These are phyloP conservation scores for Erythrocebus patas DNA, from an alignment of 2,113 vertebrate genomes.

Conservation along the genomic window DNA sequence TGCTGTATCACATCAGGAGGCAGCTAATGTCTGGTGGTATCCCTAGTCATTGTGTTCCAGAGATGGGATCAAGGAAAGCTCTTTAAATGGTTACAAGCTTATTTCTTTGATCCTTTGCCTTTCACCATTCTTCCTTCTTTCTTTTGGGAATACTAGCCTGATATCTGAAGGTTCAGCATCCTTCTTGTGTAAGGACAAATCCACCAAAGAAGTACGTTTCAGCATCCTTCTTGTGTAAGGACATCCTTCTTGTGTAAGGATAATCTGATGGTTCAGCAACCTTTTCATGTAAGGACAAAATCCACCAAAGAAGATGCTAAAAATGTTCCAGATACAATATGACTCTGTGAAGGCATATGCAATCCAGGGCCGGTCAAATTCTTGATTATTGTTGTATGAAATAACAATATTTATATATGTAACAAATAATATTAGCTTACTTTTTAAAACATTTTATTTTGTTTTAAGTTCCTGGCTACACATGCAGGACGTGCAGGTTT, in stretches of 20 bases:
- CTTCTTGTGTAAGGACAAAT: background rate
- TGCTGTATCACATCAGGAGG: background rate
- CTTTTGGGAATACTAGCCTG: background rate
- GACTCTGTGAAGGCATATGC: background rate
- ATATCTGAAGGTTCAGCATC: background rate
- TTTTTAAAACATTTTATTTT: no score
- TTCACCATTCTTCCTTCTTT: background rate
- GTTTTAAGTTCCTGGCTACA: no score
- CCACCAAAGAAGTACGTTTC: background rate
- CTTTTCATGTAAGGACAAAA: background rate
- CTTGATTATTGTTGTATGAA: background rate
- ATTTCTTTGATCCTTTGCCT: background rate
- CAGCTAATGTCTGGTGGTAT: background rate
- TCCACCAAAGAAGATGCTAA: background rate
- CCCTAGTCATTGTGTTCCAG: background rate
- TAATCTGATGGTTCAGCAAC: background rate
- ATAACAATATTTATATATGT: background rate
- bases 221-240: no score
- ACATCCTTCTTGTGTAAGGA: no score
- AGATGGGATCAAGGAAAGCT: background rate
- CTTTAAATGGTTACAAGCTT: background rate
- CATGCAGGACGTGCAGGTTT: no score
- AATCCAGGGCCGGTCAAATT: background rate
- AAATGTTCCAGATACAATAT: accelerated
- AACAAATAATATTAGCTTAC: background rate